Evolutionary conservation across 2,113 vertebrate genomes (phyloP).

Genomic region (Siniperca chuatsi): DNA sequence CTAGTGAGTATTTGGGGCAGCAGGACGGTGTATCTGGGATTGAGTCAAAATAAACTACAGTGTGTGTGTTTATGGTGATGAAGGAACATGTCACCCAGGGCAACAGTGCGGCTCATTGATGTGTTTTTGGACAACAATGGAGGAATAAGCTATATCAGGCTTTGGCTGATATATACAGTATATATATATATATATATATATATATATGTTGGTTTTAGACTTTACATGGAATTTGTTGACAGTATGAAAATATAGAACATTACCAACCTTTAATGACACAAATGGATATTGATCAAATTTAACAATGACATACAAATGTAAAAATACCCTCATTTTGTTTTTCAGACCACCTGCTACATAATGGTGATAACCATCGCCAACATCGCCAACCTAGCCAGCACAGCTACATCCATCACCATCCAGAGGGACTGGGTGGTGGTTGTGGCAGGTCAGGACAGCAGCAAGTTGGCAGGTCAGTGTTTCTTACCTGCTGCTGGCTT

Average conservation of each 20-base stretch:
- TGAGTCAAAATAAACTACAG: too few relatives aligned
- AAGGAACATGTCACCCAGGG: too few relatives aligned
- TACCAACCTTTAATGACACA: not conserved
- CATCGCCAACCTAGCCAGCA: slow-evolving; percentile 97
- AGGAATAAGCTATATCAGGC: too few relatives aligned
- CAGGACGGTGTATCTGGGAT: too few relatives aligned
- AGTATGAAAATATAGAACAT: not conserved
- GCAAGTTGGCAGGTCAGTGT: slow-evolving; percentile 92
- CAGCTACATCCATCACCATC: slow-evolving; percentile 95
- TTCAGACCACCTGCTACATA: slow-evolving; percentile 94
- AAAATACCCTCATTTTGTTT: not conserved
- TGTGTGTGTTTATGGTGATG: too few relatives aligned
- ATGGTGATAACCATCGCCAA: slow-evolving; percentile 97
- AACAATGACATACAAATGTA: not conserved
- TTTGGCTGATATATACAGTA: too few relatives aligned
- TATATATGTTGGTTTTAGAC: not conserved
- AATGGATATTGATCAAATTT: not conserved
- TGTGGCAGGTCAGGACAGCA: slow-evolving; percentile 95
- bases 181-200: too few relatives aligned
- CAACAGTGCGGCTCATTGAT: too few relatives aligned
- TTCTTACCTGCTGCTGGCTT: not conserved
- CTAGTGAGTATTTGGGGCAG: too few relatives aligned
- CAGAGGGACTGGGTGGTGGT: slow-evolving; percentile 99
- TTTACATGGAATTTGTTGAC: not conserved
- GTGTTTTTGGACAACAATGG: too few relatives aligned